Percentiles rank a stretch among this genome's conserved stretches.
Conservation (phyloP, 2,888 invertebrate species). For the Iselma pallidipennis region DNA sequence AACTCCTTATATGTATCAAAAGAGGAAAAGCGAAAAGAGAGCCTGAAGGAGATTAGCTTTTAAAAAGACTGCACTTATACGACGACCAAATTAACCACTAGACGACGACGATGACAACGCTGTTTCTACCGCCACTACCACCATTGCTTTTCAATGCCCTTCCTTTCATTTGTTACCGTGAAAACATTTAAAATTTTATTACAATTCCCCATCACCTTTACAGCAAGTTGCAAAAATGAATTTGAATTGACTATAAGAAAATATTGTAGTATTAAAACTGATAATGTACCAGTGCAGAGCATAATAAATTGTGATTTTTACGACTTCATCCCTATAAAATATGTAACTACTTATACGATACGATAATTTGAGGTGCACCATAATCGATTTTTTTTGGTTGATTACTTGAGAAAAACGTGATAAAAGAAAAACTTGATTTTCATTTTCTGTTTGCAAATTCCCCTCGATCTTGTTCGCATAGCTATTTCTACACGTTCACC, state of each 20-base stretch:
- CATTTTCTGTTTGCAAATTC: constrained; percentile 6
- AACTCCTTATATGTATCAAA: constrained; percentile 23
- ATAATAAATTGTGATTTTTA: constrained; percentile 11
- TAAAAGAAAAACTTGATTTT: not conserved
- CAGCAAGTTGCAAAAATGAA: constrained; percentile 10
- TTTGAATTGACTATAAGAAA: constrained; percentile 11
- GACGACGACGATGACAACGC: not conserved
- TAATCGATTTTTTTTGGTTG: not conserved
- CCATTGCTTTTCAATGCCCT: not conserved
- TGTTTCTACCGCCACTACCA: not conserved
- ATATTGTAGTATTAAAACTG: constrained; percentile 10
- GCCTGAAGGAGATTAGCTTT: constrained; percentile 29
- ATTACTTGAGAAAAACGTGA: not conserved
- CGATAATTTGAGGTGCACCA: constrained; percentile 2
- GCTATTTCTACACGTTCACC: constrained; percentile 13
- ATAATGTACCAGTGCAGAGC: constrained; percentile 4
- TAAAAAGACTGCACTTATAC: constrained; percentile 26
- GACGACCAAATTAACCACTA: constrained; percentile 15
- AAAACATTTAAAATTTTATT: constrained; percentile 14
- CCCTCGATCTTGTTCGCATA: constrained; percentile 2
- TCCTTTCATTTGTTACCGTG: not conserved
- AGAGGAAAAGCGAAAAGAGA: constrained; percentile 15
- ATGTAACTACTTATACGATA: constrained; percentile 1
- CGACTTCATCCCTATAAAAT: constrained; percentile 9
- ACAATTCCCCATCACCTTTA: not conserved